These are phyloP conservation scores for Rhynchophorus ferrugineus DNA, from an alignment of 1,140 invertebrate species.

Conservation along the genomic window DNA sequence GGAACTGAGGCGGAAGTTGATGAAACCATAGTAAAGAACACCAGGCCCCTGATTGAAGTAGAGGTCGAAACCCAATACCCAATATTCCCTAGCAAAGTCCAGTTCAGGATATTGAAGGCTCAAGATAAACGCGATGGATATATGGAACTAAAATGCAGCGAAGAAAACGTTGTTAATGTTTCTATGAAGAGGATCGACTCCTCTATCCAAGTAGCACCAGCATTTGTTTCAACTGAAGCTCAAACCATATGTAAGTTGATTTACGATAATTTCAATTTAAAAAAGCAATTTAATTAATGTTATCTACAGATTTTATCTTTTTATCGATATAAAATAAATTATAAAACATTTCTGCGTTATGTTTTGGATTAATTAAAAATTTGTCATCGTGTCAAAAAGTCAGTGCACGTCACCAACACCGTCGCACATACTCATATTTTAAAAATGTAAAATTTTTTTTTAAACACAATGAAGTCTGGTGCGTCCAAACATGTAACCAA, in stretches of 20 bases:
- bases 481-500: no score
- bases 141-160: constrained; percentile 51
- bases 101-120: constrained; percentile 45
- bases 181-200: constrained; percentile 47
- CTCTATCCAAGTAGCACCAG: constrained; percentile 45
- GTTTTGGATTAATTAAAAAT: no score
- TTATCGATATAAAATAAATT: background rate
- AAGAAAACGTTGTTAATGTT: constrained; percentile 47
- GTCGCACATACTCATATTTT: no score
- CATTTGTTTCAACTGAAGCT: constrained; percentile 42
- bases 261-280: background rate
- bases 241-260: constrained; percentile 51
- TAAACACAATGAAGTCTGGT: no score
- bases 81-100: constrained; percentile 42
- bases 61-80: constrained; percentile 57
- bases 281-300: background rate
- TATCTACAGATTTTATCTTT: background rate
- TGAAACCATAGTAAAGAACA: constrained; percentile 43
- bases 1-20: constrained; percentile 50
- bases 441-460: background rate
- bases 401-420: no score
- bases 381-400: no score
- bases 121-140: constrained; percentile 57
- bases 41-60: constrained; percentile 51
- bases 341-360: no score